Conservation (phyloP, 2,113 vertebrate species). For the Barbus barbus region DNA sequence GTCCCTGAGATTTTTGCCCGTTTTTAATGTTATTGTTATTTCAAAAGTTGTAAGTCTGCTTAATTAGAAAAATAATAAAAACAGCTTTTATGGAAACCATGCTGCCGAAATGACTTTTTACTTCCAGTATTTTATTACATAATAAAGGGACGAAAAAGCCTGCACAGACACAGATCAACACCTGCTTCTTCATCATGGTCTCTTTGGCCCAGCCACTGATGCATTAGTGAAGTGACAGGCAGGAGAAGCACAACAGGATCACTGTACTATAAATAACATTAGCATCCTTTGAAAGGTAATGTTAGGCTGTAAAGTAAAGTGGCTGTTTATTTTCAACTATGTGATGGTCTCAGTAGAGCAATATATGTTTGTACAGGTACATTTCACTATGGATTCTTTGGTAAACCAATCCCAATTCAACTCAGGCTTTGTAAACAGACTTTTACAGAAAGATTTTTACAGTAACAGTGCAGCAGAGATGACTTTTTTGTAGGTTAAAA, state of each 20-base stretch:
- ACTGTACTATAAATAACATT: neutral
- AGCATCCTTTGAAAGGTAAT: neutral
- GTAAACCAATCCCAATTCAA: neutral
- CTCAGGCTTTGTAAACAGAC: neutral
- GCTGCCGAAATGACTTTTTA: neutral
- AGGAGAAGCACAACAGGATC: neutral
- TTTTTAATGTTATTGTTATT: no score
- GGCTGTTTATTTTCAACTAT: neutral
- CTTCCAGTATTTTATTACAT: neutral
- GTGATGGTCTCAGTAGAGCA: neutral
- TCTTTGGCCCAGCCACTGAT: neutral
- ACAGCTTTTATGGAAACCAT: no score
- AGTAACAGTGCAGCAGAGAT: neutral
- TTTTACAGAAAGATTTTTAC: neutral
- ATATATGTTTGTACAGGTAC: neutral
- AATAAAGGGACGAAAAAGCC: neutral
- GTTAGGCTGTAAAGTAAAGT: constrained; percentile 1
- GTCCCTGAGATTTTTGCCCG: no score
- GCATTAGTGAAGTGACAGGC: neutral
- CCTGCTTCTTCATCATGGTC: neutral
- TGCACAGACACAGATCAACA: neutral
- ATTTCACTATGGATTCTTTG: neutral
- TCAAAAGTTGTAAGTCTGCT: no score
- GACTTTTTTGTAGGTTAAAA: neutral
- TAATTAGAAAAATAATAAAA: no score